Evolutionary conservation across 2,113 vertebrate species (phyloP).

Genomic region (Paracanthobrama guichenoti): DNA sequence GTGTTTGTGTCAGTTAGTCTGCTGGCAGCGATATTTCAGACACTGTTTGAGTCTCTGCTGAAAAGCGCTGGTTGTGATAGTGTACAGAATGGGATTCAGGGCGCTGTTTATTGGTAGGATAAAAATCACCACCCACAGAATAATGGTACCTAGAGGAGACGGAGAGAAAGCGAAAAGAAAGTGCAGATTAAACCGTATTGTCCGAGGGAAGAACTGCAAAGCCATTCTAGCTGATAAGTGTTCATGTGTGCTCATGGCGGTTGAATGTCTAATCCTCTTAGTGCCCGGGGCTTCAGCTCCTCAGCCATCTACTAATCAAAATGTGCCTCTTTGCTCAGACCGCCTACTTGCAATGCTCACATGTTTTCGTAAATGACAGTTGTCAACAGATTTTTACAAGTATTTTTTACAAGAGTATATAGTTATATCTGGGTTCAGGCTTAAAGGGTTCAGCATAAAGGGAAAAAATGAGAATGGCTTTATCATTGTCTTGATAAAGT

Average conservation of each 20-base stretch:
- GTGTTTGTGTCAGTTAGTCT: slow-evolving; percentile 45
- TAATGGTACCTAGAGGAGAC: slow-evolving; percentile 62
- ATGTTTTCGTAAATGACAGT: not conserved
- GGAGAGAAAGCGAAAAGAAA: not conserved
- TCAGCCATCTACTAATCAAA: slow-evolving; percentile 5
- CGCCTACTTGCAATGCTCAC: not conserved
- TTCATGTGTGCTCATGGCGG: not conserved
- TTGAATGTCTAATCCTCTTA: slow-evolving; percentile 22
- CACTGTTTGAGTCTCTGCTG: slow-evolving; percentile 71
- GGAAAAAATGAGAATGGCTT: not conserved
- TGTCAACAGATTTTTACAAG: slow-evolving; percentile 4
- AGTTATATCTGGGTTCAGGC: not conserved
- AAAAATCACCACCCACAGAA: slow-evolving; percentile 70
- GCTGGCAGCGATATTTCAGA: slow-evolving; percentile 53
- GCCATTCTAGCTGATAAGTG: slow-evolving; percentile 17
- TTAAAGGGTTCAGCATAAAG: not conserved
- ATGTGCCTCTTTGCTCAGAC: not conserved
- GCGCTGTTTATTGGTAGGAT: slow-evolving; percentile 74
- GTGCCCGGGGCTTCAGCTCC: not conserved
- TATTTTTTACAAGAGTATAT: no score
- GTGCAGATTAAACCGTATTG: not conserved
- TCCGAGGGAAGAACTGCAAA: not conserved
- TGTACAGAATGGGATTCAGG: slow-evolving; percentile 73
- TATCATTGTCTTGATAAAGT: not conserved
- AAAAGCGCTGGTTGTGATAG: slow-evolving; percentile 72